Evolutionary conservation across 2,888 invertebrate genomes (phyloP), one percentile per base, ranked within the genome.

Genomic region (Peribatodes rhomboidaria): DNA sequence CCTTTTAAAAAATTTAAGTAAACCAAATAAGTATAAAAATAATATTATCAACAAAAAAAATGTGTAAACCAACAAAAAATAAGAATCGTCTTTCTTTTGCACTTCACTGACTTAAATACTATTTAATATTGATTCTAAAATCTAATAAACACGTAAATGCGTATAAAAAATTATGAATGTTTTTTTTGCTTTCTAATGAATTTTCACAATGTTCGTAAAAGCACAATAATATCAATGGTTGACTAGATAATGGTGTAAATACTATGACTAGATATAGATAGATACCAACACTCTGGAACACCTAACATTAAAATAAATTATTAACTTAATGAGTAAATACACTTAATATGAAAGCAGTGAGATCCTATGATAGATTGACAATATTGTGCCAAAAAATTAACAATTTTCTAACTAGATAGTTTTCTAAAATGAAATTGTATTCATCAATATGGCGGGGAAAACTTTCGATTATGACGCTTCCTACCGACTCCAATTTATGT

Each of bases 1-100:
- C 11, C 0, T 46, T 37, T 22, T n/a, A 37, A 37, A 37, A 41
- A 49, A 61, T 46, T 55, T 14, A n/a, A n/a, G n/a, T n/a, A n/a
- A n/a, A n/a, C n/a, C n/a, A 50, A 31, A 3, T 31, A 20, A 33
- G 6, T 27, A 27, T 41, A 7, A 53, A 52, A 60, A 65, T 61
- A 57, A 57, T 50, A 65, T 65, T 65, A 65, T 44, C 60, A 65
- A 65, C 65, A 57, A 65, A 53, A 49, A 46, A 56, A 62, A 39
- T 11, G 35, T 65, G 46, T 53, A 58, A 61, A 50, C n/a, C 35
- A 56, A 46, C 27, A 55, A 27, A 9, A 8, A 13, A 27, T 35
- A 33, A 22, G 4, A 0, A 10, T 16, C 2, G n/a, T 16, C 6
- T 9, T 8, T 50, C 35, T 35, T n/a, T 33, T 31, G 10, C 14